Evolutionary conservation across 2,888 invertebrate genomes (phyloP).

Genomic region (Syritta pipiens): DNA sequence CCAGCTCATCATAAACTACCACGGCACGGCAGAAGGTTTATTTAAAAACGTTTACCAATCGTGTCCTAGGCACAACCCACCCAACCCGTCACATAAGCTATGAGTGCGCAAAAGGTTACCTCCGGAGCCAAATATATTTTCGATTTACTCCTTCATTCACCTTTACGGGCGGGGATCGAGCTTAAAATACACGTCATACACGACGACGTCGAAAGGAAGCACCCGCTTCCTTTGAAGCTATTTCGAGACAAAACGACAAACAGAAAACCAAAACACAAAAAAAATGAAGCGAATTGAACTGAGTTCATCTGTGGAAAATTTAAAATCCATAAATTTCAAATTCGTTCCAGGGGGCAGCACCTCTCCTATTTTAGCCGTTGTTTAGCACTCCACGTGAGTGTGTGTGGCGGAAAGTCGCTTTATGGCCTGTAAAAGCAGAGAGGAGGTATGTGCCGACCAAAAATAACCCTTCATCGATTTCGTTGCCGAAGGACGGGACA

Average conservation of each 20-base stretch:
- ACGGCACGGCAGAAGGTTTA: constrained; percentile 33
- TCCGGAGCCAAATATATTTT: constrained; percentile 33
- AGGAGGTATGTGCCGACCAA: neutral
- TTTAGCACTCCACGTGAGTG: neutral
- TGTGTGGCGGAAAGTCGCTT: neutral
- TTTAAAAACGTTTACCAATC: constrained; percentile 37
- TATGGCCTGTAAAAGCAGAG: constrained; percentile 14
- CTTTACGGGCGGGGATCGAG: constrained; percentile 26
- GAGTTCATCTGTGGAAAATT: constrained; percentile 61
- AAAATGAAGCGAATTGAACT: constrained; percentile 16
- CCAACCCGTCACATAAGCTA: neutral
- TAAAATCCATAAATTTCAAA: constrained; percentile 61
- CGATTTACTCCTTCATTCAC: constrained; percentile 38
- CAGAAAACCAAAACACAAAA: constrained; percentile 2
- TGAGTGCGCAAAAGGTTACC: constrained; percentile 21
- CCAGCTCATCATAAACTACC: constrained; percentile 16
- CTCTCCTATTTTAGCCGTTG: constrained; percentile 1
- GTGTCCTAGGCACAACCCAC: neutral
- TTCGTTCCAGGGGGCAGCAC: constrained; percentile 29
- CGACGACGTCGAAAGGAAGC: constrained; percentile 5
- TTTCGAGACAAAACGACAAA: constrained; percentile 28
- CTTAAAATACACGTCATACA: constrained; percentile 17
- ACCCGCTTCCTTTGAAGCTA: constrained; percentile 52
- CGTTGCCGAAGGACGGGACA: constrained; percentile 18
- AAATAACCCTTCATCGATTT: constrained; percentile 43